Conservation (phyloP, 2,797 vertebrate species). For the Kryptopterus vitreolus region DNA sequence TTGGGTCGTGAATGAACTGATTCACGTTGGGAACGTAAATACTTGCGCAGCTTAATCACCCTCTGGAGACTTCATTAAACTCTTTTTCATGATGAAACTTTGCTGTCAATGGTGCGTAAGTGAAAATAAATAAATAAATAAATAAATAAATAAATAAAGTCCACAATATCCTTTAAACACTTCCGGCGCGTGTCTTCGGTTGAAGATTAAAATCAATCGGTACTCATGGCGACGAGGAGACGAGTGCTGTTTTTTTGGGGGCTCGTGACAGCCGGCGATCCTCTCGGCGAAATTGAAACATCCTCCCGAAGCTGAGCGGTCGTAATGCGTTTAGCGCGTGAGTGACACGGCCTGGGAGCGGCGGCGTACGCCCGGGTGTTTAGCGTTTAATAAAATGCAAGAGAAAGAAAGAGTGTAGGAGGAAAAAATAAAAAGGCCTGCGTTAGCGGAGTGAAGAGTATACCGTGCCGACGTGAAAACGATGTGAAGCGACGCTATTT, state of each 20-base stretch:
- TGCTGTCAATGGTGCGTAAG: too few relatives aligned
- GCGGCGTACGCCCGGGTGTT: not conserved
- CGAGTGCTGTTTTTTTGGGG: conserved; percentile 36
- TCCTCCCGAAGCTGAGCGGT: conserved; percentile 29
- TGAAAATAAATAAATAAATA: too few relatives aligned
- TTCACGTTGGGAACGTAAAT: conserved; percentile 10
- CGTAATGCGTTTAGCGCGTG: conserved; percentile 7
- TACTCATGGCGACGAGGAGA: conserved; percentile 7
- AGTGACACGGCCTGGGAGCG: conserved; percentile 9
- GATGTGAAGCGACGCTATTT: not conserved
- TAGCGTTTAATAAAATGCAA: not conserved
- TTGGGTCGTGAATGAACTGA: conserved; percentile 29
- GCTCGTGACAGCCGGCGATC: conserved; percentile 32
- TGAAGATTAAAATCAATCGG: conserved; percentile 41
- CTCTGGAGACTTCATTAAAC: not conserved
- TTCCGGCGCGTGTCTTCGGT: not conserved
- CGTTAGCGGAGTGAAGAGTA: not conserved
- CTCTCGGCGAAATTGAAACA: conserved; percentile 36
- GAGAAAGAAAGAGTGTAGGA: not conserved
- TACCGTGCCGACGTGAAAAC: not conserved
- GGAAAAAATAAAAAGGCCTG: not conserved
- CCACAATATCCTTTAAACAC: not conserved
- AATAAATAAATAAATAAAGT: too few relatives aligned
- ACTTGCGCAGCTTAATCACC: conserved; percentile 19
- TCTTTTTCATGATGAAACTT: too few relatives aligned